These are phyloP conservation scores for Turdus rufiventris DNA, from an alignment of 2,113 vertebrate genomes.

Conservation along the genomic window DNA sequence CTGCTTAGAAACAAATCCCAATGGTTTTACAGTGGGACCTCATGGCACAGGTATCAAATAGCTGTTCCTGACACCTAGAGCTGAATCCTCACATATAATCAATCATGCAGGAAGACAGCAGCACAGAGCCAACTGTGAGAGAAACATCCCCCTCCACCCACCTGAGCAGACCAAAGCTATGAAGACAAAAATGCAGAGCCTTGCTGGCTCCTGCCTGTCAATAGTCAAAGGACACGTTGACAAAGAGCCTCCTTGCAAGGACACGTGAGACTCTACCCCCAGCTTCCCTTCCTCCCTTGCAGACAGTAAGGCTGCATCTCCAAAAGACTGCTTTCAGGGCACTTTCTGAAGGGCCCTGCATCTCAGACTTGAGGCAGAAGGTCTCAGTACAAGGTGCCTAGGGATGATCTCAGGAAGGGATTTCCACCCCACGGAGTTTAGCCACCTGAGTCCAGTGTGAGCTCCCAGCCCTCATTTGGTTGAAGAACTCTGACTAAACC, in stretches of 20 bases:
- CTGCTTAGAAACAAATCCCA: rapidly evolving
- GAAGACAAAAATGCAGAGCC: constrained; percentile 30
- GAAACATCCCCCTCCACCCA: constrained; percentile 40
- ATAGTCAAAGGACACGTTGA: background rate
- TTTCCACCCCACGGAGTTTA: background rate
- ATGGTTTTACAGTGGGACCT: background rate
- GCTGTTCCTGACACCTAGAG: background rate
- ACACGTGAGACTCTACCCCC: constrained; percentile 38
- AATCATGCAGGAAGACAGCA: constrained; percentile 35
- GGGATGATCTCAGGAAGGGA: background rate
- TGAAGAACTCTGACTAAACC: background rate
- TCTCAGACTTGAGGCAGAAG: background rate
- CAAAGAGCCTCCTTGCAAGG: constrained; percentile 38
- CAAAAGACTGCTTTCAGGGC: background rate
- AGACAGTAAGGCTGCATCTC: background rate
- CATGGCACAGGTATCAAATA: background rate
- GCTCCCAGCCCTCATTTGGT: background rate
- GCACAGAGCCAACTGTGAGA: constrained; percentile 22
- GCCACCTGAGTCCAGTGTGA: background rate
- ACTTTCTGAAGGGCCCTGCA: background rate
- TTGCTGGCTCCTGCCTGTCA: background rate
- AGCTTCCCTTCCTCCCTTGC: background rate
- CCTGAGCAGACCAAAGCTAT: constrained; percentile 40
- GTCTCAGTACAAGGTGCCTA: background rate
- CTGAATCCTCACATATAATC: background rate